Percentiles rank a stretch among this genome's conserved stretches.
phyloP scores from a whole-genome alignment of 2,113 vertebrate species.

The human region DNA sequence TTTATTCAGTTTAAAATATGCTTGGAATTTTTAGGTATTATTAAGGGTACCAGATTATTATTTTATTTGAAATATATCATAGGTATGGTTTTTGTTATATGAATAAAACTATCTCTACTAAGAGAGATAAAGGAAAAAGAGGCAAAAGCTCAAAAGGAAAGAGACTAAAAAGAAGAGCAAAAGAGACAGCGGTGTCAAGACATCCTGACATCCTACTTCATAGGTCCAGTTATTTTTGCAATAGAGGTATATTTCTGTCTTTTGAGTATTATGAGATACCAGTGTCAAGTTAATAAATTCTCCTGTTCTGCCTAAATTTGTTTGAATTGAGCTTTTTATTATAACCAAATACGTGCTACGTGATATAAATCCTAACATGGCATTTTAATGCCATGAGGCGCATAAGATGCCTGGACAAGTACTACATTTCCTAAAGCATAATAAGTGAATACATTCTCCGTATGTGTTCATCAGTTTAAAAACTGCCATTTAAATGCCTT shows the following conservation, averaged over 20 bases:
- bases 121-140: neutral
- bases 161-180: neutral
- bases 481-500: neutral
- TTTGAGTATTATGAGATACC: neutral
- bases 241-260: neutral
- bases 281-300: neutral
- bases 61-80: neutral
- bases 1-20: neutral
- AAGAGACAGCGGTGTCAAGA: neutral
- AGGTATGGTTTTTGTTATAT: neutral
- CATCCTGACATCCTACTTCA: neutral
- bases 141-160: neutral
- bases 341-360: neutral
- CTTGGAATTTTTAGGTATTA: neutral
- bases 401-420: neutral
- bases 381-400: neutral
- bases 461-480: neutral
- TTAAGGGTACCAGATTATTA: neutral
- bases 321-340: neutral
- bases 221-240: neutral
- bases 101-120: neutral
- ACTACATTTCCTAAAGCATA: neutral
- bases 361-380: constrained; percentile 19
- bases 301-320: neutral
- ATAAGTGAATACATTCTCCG: neutral